Conservation (phyloP, 2,888 invertebrate species). For the Lithophane ornitopus region DNA sequence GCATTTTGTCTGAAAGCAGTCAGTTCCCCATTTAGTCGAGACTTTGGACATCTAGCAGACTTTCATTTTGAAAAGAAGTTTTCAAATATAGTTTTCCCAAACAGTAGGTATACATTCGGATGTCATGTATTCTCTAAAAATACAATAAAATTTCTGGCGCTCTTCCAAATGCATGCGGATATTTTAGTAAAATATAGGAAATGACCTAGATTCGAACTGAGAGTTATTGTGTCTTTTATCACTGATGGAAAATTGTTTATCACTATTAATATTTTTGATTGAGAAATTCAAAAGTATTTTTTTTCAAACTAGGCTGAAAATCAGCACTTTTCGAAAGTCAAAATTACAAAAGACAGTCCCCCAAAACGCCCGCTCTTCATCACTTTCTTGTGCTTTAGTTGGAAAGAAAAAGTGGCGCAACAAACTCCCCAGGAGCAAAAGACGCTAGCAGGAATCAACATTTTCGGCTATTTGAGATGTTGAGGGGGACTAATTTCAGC, state of each 20-base stretch:
- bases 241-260: no score
- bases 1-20: neutral
- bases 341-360: no score
- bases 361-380: no score
- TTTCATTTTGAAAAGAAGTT: neutral
- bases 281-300: neutral
- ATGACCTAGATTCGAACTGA: slow-evolving; percentile 9
- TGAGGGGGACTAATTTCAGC: no score
- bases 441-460: no score
- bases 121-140: slow-evolving; percentile 3
- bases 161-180: slow-evolving; percentile 14
- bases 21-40: neutral
- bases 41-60: neutral
- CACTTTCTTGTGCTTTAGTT: no score
- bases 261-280: neutral
- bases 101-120: neutral
- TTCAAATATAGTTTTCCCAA: neutral
- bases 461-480: no score
- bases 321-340: no score
- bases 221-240: neutral
- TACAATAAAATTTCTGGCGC: slow-evolving; percentile 10
- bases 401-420: no score
- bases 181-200: slow-evolving; percentile 16
- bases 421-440: no score
- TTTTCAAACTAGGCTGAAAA: no score